Percentiles rank a stretch among this genome's conserved stretches.
Conservation (phyloP, 64 coral and sea anemone species). For the Montipora sp. region DNA sequence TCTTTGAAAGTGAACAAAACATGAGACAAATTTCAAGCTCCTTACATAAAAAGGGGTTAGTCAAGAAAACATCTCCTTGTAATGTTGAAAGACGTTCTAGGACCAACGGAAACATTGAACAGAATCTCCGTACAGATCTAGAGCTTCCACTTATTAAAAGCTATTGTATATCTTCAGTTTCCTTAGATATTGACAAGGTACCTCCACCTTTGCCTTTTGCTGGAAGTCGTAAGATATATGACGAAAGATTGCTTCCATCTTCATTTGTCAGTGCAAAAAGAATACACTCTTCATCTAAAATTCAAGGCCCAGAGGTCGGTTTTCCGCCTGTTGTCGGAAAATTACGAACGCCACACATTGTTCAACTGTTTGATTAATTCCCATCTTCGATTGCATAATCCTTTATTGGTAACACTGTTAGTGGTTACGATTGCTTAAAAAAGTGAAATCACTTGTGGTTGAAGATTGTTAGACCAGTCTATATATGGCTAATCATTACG, state of each 20-base stretch:
- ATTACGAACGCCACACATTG: constrained; percentile 58
- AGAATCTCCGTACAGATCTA: not conserved
- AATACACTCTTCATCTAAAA: not conserved
- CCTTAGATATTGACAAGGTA: not conserved
- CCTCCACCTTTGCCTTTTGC: constrained; percentile 29
- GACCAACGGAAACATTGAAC: not conserved
- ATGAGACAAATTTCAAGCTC: not conserved
- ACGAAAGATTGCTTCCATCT: constrained; percentile 69
- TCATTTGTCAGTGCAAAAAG: not conserved
- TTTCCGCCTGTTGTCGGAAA: not conserved
- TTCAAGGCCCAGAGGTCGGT: not conserved
- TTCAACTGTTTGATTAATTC: constrained; percentile 75
- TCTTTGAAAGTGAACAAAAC: not conserved
- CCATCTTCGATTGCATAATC: not conserved
- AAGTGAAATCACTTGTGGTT: too few relatives aligned
- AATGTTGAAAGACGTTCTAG: not conserved
- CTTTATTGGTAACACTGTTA: too few relatives aligned
- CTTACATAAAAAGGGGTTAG: constrained; percentile 5
- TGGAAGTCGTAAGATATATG: constrained; percentile 60
- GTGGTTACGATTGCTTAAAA: too few relatives aligned
- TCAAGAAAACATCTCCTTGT: not conserved
- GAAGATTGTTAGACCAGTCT: too few relatives aligned
- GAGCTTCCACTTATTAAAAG: not conserved
- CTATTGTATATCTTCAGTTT: constrained; percentile 1
- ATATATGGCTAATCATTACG: too few relatives aligned